Base-by-base conservation (phyloP, 2,113 vertebrate species). In the Microtus richardsoni region DNA sequence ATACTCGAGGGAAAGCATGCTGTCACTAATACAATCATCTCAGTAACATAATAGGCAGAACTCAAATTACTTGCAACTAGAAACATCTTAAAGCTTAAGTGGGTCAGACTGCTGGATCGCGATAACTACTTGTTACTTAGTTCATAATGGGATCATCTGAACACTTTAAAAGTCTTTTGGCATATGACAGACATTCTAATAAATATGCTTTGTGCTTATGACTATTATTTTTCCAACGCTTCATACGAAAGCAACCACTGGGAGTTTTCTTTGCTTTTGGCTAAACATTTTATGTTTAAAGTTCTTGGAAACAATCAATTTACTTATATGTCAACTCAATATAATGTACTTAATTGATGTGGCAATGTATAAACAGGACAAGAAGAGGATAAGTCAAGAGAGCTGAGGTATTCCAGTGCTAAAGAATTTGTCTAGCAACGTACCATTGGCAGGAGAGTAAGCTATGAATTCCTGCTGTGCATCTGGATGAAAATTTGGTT, bases 251-350 rank as follows among this genome's bases (percentile, higher is more conserved):
- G 5, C 2, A 88, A 11, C 14, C 77, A 58, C 62, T 64, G 9
- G n/a, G 4, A 75, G 11, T 78, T 91, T 88, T 91, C 30, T 16
- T 54, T 73, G 33, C 44, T 52, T 89, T 90, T 2, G 44, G 21
- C 21, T 71, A 87, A 77, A 88, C 24, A 90, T 79, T 94, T 86
- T 62, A 87, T 77, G 44, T 60, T 75, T 86, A 90, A 87, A 58
- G 3, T 19, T 82, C 41, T 87, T 86, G 19, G 1, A 87, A 87
- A 7, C 70, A 28, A 85, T 88, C 60, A 73, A 30, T 93, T 92
- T 82, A 87, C 16, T 80, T 68, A 54, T 17, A 54, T 86, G 26
- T 94, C 11, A 89, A 75, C 2, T 39, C 14, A 24, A 30, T 26
- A 5, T 39, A 75, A 71, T 49, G 26, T 14, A 39, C 13, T 75